Conservation (phyloP, 2,797 vertebrate species). For the Tadarida brasiliensis region DNA sequence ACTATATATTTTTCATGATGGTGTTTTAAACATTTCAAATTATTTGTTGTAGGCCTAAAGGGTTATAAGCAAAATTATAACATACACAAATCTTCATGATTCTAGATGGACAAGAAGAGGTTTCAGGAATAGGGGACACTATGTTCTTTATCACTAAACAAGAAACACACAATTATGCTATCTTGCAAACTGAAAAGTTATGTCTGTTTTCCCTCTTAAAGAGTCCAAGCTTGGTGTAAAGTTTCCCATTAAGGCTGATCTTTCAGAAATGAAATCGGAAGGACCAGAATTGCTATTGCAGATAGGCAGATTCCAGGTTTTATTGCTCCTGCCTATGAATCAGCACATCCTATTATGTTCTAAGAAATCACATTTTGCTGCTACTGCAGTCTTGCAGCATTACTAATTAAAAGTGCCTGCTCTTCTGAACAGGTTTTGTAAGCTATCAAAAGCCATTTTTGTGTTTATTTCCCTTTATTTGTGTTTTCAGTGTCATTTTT, state of each 20-base stretch:
- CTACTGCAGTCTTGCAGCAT: constrained; percentile 14
- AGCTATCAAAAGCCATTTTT: constrained; percentile 63
- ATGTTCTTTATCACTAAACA: not conserved
- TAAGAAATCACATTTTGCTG: constrained; percentile 69
- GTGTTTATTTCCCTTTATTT: constrained; percentile 68
- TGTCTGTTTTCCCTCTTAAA: not conserved
- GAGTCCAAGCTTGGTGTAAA: not conserved
- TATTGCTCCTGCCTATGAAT: constrained; percentile 33
- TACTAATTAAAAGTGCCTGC: constrained; percentile 74
- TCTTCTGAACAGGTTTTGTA: constrained; percentile 63
- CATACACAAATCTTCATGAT: not conserved
- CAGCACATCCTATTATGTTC: constrained; percentile 66
- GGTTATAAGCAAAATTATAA: not conserved
- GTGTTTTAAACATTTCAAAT: constrained; percentile 27
- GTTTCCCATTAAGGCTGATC: not conserved
- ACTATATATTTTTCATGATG: not conserved
- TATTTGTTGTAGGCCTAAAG: not conserved
- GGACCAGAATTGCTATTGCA: not conserved
- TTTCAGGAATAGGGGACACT: not conserved
- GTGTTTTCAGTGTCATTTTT: constrained; percentile 63
- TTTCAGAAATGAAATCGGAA: constrained; percentile 65
- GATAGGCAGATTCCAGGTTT: not conserved
- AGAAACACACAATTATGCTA: not conserved
- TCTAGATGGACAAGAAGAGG: not conserved
- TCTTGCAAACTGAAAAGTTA: not conserved